Evolutionary conservation across 2,797 vertebrate genomes (phyloP), one percentile per base, ranked within the genome.

Genomic region (Myotis planiceps): DNA sequence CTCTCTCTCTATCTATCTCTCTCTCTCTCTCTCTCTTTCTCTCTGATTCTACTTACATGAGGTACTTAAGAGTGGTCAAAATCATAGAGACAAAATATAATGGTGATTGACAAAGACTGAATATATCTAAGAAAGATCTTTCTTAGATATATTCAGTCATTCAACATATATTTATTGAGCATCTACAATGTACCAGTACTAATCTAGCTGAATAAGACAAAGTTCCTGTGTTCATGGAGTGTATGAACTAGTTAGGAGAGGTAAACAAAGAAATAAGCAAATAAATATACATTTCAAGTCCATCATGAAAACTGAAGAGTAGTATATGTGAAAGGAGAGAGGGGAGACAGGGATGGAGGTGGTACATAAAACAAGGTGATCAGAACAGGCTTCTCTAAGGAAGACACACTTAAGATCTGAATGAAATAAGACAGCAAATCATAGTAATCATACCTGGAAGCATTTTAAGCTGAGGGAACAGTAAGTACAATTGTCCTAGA

Each of bases 381-480:
- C 27, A 88, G 23, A 47, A 65, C 29, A 88, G n/a, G 55, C 55
- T 92, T 95, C 86, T 53, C 29, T 94, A 32, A 94, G 55, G 10
- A 95, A 94, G 25, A 91, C 25, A 93, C 65, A 86, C 23, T 69
- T 79, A 92, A 65, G 55, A 71, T 51, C 58, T 86, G 29, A 88
- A 49, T 74, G 37, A 92, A 94, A 88, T 65, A 10, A 81, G 55
- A 87, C 18, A 71, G 76, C 6, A 85, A 75, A 93, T 82, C 42
- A 82, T 7, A 88, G 10, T 34, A 87, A 42, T 71, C 68, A 71
- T n/a, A 85, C 47, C 55, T 78, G 42, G 65, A 94, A 92, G 8
- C 34, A 91, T 63, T 84, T 80, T 81, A 96, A 90, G 39, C 29
- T 84, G 6, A 86, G 6, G 53, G 4, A 84, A 3, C 66, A 90